Conservation (phyloP, 2,113 vertebrate genomes). For the Paramormyrops kingsleyae region DNA sequence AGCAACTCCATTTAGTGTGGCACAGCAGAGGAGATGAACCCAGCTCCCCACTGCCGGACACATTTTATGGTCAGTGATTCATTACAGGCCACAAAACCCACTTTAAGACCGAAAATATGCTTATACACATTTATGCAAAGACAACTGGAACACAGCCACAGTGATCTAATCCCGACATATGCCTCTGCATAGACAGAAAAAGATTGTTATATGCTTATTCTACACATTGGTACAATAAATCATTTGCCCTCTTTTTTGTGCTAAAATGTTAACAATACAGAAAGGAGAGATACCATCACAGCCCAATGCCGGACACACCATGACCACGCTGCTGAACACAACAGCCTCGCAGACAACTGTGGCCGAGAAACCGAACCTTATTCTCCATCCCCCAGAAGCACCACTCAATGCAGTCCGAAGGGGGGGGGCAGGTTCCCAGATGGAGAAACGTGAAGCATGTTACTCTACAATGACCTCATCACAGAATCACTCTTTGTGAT, state of each 20-base stretch:
- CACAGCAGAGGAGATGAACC: neutral
- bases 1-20: neutral
- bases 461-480: slow-evolving; percentile 65
- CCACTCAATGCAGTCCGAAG: slow-evolving; percentile 41
- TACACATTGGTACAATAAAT: neutral
- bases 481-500: slow-evolving; percentile 54
- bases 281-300: neutral
- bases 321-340: slow-evolving; percentile 38
- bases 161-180: neutral
- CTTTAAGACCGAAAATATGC: neutral
- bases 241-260: neutral
- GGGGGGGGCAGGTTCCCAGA: slow-evolving; percentile 49
- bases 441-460: slow-evolving; percentile 69
- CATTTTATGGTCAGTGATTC: neutral
- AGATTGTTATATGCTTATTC: neutral
- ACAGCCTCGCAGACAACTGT: slow-evolving; percentile 29
- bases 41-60: neutral
- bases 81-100: neutral
- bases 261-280: neutral
- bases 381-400: slow-evolving; percentile 39
- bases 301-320: neutral
- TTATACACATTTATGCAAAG: neutral
- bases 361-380: slow-evolving; percentile 37
- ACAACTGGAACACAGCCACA: neutral
- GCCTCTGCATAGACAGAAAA: neutral